phyloP scores from a whole-genome alignment of 2,113 vertebrate genomes.

The Cisticola juncidis region DNA sequence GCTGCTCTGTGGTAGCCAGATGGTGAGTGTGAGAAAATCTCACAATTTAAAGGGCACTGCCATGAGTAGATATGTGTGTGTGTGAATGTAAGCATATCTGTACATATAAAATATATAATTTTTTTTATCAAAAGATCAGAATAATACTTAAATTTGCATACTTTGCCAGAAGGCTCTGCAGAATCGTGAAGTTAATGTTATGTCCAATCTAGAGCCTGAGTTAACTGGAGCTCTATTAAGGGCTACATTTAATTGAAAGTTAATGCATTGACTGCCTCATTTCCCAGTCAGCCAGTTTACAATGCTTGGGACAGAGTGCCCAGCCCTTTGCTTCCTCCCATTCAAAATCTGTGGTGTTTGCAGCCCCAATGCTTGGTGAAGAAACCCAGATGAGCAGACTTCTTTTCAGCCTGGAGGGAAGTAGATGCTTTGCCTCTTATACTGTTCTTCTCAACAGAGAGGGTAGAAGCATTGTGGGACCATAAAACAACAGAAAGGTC shows the following conservation, averaged over 20 bases:
- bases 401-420: background rate
- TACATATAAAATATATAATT: background rate
- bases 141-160: background rate
- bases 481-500: background rate
- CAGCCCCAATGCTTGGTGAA: background rate
- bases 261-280: background rate
- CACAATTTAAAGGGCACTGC: background rate
- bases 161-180: background rate
- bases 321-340: background rate
- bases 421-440: background rate
- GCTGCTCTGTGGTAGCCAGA: background rate
- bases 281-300: background rate
- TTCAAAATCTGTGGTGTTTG: background rate
- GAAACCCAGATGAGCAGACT: background rate
- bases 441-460: background rate
- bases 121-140: background rate
- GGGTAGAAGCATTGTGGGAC: background rate
- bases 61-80: accelerated
- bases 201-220: background rate
- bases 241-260: background rate
- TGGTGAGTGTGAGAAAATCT: background rate
- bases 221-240: background rate
- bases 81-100: background rate
- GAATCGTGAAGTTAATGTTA: background rate
- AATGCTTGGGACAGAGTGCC: background rate